These are phyloP conservation scores for Larimichthys crocea DNA, from an alignment of 2,113 vertebrate species.

Conservation along the genomic window DNA sequence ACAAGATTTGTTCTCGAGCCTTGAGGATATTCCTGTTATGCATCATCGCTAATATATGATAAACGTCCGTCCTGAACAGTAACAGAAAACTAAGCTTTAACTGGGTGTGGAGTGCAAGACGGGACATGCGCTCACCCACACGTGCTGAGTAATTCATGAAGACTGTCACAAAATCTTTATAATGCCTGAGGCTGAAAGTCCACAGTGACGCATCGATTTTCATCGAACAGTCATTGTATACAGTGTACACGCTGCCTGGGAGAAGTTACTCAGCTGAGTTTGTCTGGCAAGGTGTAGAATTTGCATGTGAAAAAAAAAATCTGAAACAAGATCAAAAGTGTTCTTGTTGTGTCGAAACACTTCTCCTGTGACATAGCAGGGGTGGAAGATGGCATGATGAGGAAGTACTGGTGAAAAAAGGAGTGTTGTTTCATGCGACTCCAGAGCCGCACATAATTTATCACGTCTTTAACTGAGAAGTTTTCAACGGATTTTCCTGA, in stretches of 20 bases:
- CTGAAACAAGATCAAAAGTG: not conserved
- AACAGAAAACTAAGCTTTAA: not conserved
- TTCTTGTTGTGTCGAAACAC: not conserved
- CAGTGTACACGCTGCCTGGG: slow-evolving; percentile 3
- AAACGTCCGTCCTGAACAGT: slow-evolving; percentile 18
- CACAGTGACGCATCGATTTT: slow-evolving; percentile 52
- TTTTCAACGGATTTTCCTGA: not conserved
- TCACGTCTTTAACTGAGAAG: not conserved
- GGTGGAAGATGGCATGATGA: not conserved
- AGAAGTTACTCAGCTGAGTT: slow-evolving; percentile 1
- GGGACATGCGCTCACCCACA: slow-evolving; percentile 62
- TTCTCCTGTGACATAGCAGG: not conserved
- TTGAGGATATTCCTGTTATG: not conserved
- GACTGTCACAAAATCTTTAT: slow-evolving; percentile 14
- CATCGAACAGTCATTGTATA: slow-evolving; percentile 30
- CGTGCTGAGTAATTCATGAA: slow-evolving; percentile 62
- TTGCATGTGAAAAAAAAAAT: not conserved
- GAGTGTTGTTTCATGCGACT: not conserved
- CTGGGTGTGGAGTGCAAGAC: slow-evolving; percentile 64
- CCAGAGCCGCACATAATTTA: not conserved
- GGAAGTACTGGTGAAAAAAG: slow-evolving; percentile 1
- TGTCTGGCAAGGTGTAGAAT: not conserved
- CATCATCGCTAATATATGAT: not conserved
- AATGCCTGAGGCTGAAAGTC: slow-evolving; percentile 11
- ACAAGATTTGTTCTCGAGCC: not conserved